Percentiles rank a stretch among this genome's conserved stretches.
phyloP scores from a whole-genome alignment of 2,797 vertebrate species.

The Melanotaenia pygmaea region DNA sequence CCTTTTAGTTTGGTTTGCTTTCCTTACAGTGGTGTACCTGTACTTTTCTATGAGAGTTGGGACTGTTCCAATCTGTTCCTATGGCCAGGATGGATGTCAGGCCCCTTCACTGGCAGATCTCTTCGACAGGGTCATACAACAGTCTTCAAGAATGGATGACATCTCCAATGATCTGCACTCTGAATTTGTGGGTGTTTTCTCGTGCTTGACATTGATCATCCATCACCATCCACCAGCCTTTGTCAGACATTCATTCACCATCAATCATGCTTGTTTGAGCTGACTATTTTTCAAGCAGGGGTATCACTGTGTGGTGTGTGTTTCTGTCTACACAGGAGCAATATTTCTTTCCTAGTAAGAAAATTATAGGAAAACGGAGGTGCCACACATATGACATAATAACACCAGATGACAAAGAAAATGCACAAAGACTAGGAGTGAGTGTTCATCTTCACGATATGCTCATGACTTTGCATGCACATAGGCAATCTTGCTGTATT shows the following conservation, averaged over 20 bases:
- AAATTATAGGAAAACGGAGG: constrained; percentile 64
- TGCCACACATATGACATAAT: constrained; percentile 75
- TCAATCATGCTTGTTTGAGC: constrained; percentile 26
- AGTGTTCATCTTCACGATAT: constrained; percentile 32
- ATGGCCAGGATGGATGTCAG: constrained; percentile 46
- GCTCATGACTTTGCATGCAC: not conserved
- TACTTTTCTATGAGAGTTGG: constrained; percentile 14
- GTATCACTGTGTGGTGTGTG: constrained; percentile 4
- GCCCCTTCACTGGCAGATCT: constrained; percentile 67
- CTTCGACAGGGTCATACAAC: constrained; percentile 77
- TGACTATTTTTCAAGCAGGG: not conserved
- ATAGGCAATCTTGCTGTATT: not conserved
- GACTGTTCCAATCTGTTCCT: constrained; percentile 43
- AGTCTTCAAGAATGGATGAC: constrained; percentile 76
- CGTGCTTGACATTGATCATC: constrained; percentile 37
- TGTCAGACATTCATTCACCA: constrained; percentile 33
- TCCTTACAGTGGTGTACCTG: constrained; percentile 55
- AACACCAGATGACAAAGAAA: constrained; percentile 78
- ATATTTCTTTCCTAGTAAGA: constrained; percentile 64
- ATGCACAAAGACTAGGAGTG: constrained; percentile 76
- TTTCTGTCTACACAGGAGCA: constrained; percentile 61
- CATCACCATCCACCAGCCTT: constrained; percentile 39
- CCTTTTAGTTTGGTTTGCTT: constrained; percentile 40
- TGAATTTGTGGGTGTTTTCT: constrained; percentile 64
- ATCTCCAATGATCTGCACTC: constrained; percentile 76